Conservation (phyloP, 2,113 vertebrate genomes). For the Cairina moschata region DNA sequence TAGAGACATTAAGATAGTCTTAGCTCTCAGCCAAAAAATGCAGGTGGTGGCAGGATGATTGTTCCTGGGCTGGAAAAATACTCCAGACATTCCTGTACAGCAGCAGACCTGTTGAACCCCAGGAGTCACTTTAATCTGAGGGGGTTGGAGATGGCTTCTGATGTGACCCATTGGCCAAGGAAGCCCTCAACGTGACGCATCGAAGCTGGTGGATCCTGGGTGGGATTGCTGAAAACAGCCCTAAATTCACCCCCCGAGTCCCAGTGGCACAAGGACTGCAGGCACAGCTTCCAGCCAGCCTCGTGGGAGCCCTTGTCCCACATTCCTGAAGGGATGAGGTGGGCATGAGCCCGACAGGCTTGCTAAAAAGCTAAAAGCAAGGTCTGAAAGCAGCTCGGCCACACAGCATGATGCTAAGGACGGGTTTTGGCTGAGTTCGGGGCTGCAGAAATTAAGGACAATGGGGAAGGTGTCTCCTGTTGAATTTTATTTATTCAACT, state of each 20-base stretch:
- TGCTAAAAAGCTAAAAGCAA: not conserved
- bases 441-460: not conserved
- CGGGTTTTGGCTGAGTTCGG: not conserved
- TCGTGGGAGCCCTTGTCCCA: not conserved
- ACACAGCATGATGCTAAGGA: accelerated
- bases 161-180: not conserved
- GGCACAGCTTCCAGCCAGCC: accelerated
- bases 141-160: not conserved
- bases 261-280: not conserved
- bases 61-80: not conserved
- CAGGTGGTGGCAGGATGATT: accelerated
- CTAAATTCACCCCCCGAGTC: not conserved
- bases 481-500: not conserved
- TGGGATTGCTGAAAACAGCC: not conserved
- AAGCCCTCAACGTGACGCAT: accelerated
- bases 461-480: not conserved
- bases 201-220: not conserved
- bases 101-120: not conserved
- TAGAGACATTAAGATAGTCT: not conserved
- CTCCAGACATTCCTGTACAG: not conserved
- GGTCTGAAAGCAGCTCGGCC: not conserved
- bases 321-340: not conserved
- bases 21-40: not conserved
- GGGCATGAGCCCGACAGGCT: not conserved
- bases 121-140: accelerated